Evolutionary conservation across 1,140 invertebrate genomes (phyloP).

Genomic region (Drosophila pallidifrons): DNA sequence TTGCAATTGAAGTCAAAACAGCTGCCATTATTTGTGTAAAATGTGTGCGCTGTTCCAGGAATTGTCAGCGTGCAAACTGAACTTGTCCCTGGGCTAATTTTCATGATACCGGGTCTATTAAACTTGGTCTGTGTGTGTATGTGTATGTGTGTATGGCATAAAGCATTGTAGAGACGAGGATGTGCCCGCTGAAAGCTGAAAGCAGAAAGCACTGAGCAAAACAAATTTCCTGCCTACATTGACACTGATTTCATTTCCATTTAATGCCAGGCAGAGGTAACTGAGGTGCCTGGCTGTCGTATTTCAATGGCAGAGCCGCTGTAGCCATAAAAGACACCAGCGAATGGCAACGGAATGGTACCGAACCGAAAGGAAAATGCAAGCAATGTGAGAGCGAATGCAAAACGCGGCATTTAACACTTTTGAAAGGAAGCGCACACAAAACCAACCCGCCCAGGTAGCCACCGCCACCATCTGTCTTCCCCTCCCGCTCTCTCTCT

Average conservation of each 20-base stretch:
- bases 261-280: slow-evolving; percentile 25
- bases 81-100: slow-evolving; percentile 62
- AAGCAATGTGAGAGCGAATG: slow-evolving; percentile 64
- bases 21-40: slow-evolving; percentile 12
- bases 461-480: background rate
- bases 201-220: slow-evolving; percentile 31
- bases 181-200: slow-evolving; percentile 8
- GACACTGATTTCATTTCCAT: slow-evolving; percentile 80
- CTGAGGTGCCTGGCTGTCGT: background rate
- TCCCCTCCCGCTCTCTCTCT: background rate
- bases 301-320: slow-evolving; percentile 53
- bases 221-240: slow-evolving; percentile 73
- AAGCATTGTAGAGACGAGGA: background rate
- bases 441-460: slow-evolving; percentile 9
- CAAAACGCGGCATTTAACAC: slow-evolving; percentile 83
- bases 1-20: background rate
- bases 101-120: slow-evolving; percentile 10
- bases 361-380: slow-evolving; percentile 52
- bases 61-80: slow-evolving; percentile 13
- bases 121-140: background rate
- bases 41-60: background rate
- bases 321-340: slow-evolving; percentile 46
- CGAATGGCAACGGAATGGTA: slow-evolving; percentile 11
- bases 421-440: slow-evolving; percentile 62
- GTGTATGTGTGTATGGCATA: background rate